phyloP scores from a whole-genome alignment of 2,797 vertebrate species.

The Mico argentatus region DNA sequence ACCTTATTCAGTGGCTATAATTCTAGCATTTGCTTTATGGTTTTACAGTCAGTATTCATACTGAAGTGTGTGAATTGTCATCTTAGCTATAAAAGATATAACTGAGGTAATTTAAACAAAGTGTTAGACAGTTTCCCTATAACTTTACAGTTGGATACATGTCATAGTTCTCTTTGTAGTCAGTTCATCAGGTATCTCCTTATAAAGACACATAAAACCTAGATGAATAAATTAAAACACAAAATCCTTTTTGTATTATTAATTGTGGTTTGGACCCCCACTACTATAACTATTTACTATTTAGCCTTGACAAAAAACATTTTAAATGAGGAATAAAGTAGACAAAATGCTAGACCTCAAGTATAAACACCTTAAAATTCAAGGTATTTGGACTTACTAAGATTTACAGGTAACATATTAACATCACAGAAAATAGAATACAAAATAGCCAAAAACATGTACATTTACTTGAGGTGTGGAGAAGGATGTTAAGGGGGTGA shows the following conservation, averaged over 20 bases:
- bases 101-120: conserved; percentile 76
- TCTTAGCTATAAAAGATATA: conserved; percentile 62
- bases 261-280: conserved; percentile 47
- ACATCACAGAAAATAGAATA: conserved; percentile 48
- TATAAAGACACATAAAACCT: conserved; percentile 74
- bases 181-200: conserved; percentile 64
- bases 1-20: conserved; percentile 34
- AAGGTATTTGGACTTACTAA: conserved; percentile 45
- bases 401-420: conserved; percentile 56
- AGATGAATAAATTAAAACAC: conserved; percentile 67
- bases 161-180: conserved; percentile 63
- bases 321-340: conserved; percentile 44
- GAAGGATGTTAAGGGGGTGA: conserved; percentile 27
- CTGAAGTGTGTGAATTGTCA: conserved; percentile 53
- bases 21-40: conserved; percentile 53
- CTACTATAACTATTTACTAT: conserved; percentile 32
- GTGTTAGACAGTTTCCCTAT: conserved; percentile 67
- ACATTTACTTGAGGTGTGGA: not conserved
- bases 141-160: conserved; percentile 65
- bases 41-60: conserved; percentile 63
- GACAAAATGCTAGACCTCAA: conserved; percentile 3
- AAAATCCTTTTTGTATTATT: conserved; percentile 45
- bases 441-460: conserved; percentile 9
- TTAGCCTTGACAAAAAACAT: conserved; percentile 57
- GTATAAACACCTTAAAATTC: conserved; percentile 36